A percentile compares a stretch with the other conserved stretches of the same genome.
Conservation (phyloP, 2,113 vertebrate species). For the Megatriorchis doriae region DNA sequence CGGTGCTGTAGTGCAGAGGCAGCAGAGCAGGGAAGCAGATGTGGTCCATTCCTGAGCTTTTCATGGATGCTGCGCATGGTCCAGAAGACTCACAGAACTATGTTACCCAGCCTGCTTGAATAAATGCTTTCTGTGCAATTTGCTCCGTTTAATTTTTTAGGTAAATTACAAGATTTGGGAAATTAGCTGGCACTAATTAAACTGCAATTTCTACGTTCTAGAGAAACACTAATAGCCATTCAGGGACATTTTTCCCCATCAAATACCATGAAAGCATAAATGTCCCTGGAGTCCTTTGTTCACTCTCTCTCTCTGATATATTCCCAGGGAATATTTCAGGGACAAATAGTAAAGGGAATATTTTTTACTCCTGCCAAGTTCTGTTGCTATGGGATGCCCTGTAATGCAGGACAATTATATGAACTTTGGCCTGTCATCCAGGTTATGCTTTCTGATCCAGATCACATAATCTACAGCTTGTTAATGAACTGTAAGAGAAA, state of each 20-base stretch:
- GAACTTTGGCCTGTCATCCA: background rate
- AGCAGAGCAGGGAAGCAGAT: background rate
- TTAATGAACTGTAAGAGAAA: background rate
- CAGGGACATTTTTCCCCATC: background rate
- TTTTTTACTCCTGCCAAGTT: background rate
- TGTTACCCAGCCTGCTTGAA: background rate
- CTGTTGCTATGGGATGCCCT: background rate
- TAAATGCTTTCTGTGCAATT: background rate
- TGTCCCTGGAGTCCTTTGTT: background rate
- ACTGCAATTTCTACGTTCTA: background rate
- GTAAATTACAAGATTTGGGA: background rate
- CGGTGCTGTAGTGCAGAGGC: background rate
- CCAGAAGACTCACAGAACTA: background rate
- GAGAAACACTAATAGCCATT: background rate
- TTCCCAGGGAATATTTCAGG: background rate
- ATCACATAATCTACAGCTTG: background rate
- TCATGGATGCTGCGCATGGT: fast-evolving
- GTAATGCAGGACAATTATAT: background rate
- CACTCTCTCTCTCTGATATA: background rate
- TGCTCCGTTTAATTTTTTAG: background rate
- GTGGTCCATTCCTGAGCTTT: background rate
- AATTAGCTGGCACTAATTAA: background rate
- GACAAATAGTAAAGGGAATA: background rate
- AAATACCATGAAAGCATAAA: background rate
- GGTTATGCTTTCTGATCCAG: background rate